These are phyloP conservation scores for Centrocercus urophasianus DNA, from an alignment of 2,113 vertebrate species.

Conservation along the genomic window DNA sequence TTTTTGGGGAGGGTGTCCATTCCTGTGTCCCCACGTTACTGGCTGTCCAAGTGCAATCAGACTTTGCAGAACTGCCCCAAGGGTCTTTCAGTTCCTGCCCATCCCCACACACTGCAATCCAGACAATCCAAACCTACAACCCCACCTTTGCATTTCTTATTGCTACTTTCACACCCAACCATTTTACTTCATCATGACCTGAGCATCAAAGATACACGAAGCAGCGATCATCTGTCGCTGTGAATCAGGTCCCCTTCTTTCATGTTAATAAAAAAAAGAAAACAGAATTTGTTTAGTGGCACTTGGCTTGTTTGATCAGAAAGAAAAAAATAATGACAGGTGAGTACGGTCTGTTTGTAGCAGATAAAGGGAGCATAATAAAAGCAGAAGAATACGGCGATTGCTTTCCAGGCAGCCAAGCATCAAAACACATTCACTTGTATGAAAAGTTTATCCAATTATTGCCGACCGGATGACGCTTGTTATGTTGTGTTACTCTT, in stretches of 20 bases:
- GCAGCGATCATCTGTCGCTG: background rate
- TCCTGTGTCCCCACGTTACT: background rate
- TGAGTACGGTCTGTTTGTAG: slow-evolving; percentile 83
- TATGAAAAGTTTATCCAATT: slow-evolving; percentile 94
- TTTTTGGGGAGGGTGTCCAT: background rate
- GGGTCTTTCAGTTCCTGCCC: background rate
- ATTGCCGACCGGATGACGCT: slow-evolving; percentile 87
- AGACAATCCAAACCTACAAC: background rate
- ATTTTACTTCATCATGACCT: background rate
- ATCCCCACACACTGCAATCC: background rate
- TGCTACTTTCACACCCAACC: background rate
- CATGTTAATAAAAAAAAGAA: slow-evolving; percentile 5
- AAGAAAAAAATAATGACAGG: slow-evolving; percentile 81
- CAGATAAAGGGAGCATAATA: slow-evolving; percentile 91
- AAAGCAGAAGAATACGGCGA: slow-evolving; percentile 79
- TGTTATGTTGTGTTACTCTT: slow-evolving; percentile 82
- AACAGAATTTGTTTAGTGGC: slow-evolving; percentile 79
- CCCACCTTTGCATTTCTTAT: background rate
- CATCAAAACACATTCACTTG: slow-evolving; percentile 88
- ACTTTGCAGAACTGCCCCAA: background rate
- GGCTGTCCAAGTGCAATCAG: background rate
- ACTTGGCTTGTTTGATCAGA: slow-evolving; percentile 92
- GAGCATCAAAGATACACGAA: background rate
- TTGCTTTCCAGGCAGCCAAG: slow-evolving; percentile 85
- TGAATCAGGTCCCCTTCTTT: slow-evolving; percentile 25